Evolutionary conservation across 2,797 vertebrate genomes (phyloP).

Genomic region (Mus spretus): DNA sequence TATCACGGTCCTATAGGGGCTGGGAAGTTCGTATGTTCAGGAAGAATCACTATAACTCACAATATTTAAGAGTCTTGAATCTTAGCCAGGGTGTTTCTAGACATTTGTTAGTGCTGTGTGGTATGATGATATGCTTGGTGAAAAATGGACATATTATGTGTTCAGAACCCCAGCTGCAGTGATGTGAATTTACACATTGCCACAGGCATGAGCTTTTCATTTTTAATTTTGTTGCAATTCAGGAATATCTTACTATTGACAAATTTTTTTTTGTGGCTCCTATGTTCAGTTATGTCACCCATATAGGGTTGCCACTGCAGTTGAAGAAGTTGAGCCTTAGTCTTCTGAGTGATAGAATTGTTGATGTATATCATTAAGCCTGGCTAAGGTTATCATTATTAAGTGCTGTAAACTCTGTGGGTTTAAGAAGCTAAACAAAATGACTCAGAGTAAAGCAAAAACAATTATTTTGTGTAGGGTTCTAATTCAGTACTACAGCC

Average conservation of each 20-base stretch:
- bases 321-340: not conserved
- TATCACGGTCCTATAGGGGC: not conserved
- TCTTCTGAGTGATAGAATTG: not conserved
- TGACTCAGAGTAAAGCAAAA: not conserved
- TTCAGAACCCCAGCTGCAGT: not conserved
- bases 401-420: not conserved
- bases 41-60: not conserved
- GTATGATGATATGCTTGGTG: not conserved
- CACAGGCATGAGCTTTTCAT: not conserved
- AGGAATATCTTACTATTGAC: not conserved
- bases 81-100: not conserved
- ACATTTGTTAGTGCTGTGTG: not conserved
- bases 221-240: not conserved
- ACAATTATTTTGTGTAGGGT: not conserved
- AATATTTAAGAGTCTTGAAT: not conserved
- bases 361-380: not conserved
- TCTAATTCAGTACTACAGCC: not conserved
- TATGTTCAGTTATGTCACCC: not conserved
- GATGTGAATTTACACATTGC: not conserved
- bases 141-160: not conserved
- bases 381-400: not conserved
- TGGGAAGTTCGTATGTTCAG: not conserved
- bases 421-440: constrained; percentile 1
- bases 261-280: not conserved
- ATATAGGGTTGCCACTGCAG: not conserved